These are phyloP conservation scores for Vombatus ursinus DNA, from an alignment of 2,113 vertebrate genomes.

Conservation along the genomic window DNA sequence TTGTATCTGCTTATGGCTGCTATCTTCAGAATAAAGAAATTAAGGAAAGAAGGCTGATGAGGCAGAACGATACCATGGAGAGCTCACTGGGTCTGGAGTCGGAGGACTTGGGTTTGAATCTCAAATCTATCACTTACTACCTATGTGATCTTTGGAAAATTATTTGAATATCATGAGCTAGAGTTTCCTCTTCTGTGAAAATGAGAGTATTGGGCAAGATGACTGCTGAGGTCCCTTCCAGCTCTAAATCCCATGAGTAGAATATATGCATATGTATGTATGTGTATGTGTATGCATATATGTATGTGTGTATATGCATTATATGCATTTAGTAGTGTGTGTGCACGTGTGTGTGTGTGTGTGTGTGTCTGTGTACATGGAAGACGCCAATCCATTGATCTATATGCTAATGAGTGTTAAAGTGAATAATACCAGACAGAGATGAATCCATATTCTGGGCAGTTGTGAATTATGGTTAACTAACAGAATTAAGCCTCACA, in stretches of 20 bases:
- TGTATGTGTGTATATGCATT: background rate
- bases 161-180: background rate
- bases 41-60: background rate
- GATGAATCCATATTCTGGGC: background rate
- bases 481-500: background rate
- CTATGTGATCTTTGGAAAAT: background rate
- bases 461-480: background rate
- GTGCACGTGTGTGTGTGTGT: no score
- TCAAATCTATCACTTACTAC: background rate
- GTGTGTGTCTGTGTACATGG: rapidly evolving
- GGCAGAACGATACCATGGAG: background rate
- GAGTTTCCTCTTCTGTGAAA: background rate
- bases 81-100: background rate
- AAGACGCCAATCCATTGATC: background rate
- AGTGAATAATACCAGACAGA: background rate
- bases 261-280: background rate
- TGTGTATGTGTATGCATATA: no score
- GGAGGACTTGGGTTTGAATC: background rate
- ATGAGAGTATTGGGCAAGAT: background rate
- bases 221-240: background rate
- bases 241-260: background rate
- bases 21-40: background rate
- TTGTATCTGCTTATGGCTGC: background rate
- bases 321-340: background rate
- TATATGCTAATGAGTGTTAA: background rate